Evolutionary conservation across 1,140 invertebrate species (phyloP), one percentile per base, ranked within the genome.

Genomic region (Maniola jurtina): DNA sequence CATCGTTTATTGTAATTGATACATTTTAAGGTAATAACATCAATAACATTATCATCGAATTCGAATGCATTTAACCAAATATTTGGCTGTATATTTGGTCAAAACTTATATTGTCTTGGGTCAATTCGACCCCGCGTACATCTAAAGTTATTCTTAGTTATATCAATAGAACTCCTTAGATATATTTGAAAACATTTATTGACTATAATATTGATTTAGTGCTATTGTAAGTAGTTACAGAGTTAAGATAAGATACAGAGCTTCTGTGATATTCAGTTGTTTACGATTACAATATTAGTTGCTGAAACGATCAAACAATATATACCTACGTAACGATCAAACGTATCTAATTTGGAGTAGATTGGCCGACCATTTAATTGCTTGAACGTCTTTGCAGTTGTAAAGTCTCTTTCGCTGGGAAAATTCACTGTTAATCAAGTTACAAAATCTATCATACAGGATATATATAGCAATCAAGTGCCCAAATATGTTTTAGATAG

Each of bases 21-120:
- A 68, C 66, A 68, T 63, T 54, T 55, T 42, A 63, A 56, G 59
- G 25, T 38, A 57, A 68, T 68, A 68, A 68, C 66, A 68, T 68
- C 61, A 68, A 64, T 68, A 68, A 59, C 59, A 63, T 64, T 11
- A 34, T 45, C 42, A 58, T 50, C 15, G 45, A 64, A 63, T 48
- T 63, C 47, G 33, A 59, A 58, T 64, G 57, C 61, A n/a, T 58
- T 62, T 64, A 63, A 68, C 66, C 66, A 68, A 68, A 68, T 60
- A 59, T 64, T 63, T 66, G 61, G 61, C 50, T 68, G 38, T 60
- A 68, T 60, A 68, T 64, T 68, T 68, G 66, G 66, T 68, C 66
- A 55, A 67, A 68, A 68, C 66, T 54, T 63, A 68, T 68, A 68
- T 68, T 68, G 66, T 68, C 66, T 60, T 64, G 66, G 66, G 66